Conservation (phyloP, 2,797 vertebrate genomes). For the Anabacerthia variegaticeps region DNA sequence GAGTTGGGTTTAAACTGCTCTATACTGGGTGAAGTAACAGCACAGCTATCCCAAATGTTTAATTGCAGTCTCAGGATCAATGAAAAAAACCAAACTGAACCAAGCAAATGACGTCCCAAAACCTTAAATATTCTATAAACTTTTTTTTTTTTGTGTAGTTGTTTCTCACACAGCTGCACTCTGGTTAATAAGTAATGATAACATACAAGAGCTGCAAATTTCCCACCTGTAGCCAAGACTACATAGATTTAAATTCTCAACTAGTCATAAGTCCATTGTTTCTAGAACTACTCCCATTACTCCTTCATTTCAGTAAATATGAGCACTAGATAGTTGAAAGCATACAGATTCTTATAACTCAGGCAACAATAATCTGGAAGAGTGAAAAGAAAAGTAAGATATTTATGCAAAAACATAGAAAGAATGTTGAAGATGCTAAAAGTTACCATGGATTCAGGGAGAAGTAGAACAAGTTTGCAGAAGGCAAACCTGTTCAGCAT, state of each 20-base stretch:
- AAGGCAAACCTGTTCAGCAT: no score
- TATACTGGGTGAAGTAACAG: neutral
- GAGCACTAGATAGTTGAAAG: neutral
- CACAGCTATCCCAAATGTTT: neutral
- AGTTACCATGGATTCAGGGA: no score
- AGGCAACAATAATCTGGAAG: neutral
- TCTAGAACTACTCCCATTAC: neutral
- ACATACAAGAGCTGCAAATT: neutral
- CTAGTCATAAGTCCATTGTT: neutral
- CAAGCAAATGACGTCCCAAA: neutral
- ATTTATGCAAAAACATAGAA: neutral
- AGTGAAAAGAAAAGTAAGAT: neutral
- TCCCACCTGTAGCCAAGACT: neutral
- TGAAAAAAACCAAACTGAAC: neutral
- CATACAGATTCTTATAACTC: neutral
- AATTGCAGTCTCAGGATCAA: neutral
- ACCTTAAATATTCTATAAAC: fast-evolving
- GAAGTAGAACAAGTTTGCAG: no score
- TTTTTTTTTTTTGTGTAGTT: no score
- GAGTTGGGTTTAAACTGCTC: neutral
- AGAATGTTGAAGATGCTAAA: no score
- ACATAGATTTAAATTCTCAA: neutral
- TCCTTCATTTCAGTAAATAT: neutral
- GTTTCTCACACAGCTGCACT: neutral
- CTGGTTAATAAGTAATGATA: neutral